Conservation (phyloP, 2,113 vertebrate genomes). For the Cinclus mexicanus region DNA sequence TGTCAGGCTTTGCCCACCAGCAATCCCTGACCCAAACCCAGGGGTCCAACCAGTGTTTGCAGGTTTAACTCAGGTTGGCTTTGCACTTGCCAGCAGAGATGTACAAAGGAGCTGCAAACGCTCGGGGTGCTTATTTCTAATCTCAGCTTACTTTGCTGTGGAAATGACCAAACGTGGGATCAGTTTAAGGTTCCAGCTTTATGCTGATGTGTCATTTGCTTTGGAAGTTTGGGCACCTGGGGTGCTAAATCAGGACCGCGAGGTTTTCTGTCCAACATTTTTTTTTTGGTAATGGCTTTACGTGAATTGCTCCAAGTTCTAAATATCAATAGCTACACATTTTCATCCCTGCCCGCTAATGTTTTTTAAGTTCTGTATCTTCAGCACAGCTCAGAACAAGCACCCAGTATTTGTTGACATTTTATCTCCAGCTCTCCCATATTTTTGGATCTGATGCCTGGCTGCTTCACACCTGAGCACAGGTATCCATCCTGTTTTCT, state of each 20-base stretch:
- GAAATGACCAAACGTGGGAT: neutral
- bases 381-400: neutral
- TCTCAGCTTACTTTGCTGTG: neutral
- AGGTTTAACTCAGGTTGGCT: neutral
- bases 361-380: neutral
- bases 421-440: slow-evolving; percentile 26
- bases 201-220: neutral
- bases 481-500: neutral
- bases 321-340: neutral
- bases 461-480: slow-evolving; percentile 11
- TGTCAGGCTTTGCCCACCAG: neutral
- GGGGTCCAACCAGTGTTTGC: neutral
- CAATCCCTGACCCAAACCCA: neutral
- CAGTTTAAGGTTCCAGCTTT: neutral
- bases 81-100: neutral
- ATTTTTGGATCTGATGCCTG: slow-evolving; percentile 37
- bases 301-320: neutral
- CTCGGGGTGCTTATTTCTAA: neutral
- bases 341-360: neutral
- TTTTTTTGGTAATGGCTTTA: neutral
- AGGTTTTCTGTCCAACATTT: neutral
- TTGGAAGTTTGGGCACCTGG: neutral
- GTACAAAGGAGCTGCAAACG: neutral
- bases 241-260: neutral
- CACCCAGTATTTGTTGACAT: neutral